Evolutionary conservation across 2,888 invertebrate genomes (phyloP), one percentile per base, ranked within the genome.

Genomic region (Ramazzottius varieornatus): DNA sequence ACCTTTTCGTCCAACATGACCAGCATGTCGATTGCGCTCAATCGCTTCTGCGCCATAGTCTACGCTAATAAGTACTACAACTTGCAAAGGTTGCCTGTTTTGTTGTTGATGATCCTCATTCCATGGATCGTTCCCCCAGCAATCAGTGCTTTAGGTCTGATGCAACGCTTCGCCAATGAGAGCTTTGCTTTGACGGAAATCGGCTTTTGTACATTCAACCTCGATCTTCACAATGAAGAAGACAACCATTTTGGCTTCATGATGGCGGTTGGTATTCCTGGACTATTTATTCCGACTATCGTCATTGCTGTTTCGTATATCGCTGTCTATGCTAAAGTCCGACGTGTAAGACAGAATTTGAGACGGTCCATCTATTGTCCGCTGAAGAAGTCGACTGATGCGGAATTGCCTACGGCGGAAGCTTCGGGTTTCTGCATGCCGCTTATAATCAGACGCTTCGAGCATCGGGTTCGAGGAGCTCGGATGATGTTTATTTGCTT

Each of bases 401-500:
- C 13, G 4, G 20, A 16, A 16, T 13, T 54, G 54, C 54, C 54
- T 29, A 54, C 54, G 8, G 54, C 24, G 20, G n/a, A n/a, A n/a
- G n/a, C n/a, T n/a, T n/a, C n/a, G n/a, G n/a, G n/a, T n/a, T n/a
- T n/a, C n/a, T n/a, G n/a, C n/a, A 54, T 54, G 8, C 24, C 16
- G 4, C 4, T 54, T 29, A 16, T 8, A 4, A 24, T 54, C 4
- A 54, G 24, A 29, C 20, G 54, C 8, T 54, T 54, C 29, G 54
- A 54, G 54, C 54, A 54, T 24, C 20, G 54, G 54, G 54, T 54
- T 13, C 8, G 24, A 29, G 54, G 54, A 13, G 54, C 54, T 8
- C 13, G 54, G n/a, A 54, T 54, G 54, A 54, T 54, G 54, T 54
- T 54, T 54, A 54, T 54, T 29, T 54, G 54, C 29, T 54, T 54